Evolutionary conservation across 2,797 vertebrate species (phyloP).

Genomic region (Schizopygopsis pylzovi): DNA sequence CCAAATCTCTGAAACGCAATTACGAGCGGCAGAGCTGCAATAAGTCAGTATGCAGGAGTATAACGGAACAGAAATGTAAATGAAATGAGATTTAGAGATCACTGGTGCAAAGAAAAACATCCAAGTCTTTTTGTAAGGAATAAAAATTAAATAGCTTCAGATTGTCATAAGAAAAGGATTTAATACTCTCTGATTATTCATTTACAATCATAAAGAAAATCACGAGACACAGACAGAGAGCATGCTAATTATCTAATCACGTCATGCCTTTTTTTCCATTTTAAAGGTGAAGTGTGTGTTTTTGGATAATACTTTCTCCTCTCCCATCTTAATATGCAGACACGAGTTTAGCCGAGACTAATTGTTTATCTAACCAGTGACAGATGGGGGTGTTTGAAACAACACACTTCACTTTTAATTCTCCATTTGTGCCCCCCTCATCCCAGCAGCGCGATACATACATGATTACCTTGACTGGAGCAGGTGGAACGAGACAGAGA

Average conservation of each 20-base stretch:
- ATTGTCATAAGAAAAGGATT: background rate
- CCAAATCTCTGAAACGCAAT: conserved; percentile 4
- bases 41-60: background rate
- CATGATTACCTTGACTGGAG: conserved; percentile 98
- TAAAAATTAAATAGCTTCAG: background rate
- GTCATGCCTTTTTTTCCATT: background rate
- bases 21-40: background rate
- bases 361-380: background rate
- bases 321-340: background rate
- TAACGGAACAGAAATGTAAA: background rate
- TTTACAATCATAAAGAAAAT: background rate
- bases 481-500: conserved; percentile 82
- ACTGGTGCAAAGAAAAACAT: background rate
- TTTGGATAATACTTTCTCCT: background rate
- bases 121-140: background rate
- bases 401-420: conserved; percentile 34
- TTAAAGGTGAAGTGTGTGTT: conserved; percentile 14
- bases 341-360: background rate
- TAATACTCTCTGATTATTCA: background rate
- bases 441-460: conserved; percentile 84
- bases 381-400: background rate
- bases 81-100: background rate
- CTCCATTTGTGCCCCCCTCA: conserved; percentile 63
- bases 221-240: background rate
- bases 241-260: background rate